Base-by-base conservation (phyloP, 1,140 invertebrate species). In the Cyclina sinensis region DNA sequence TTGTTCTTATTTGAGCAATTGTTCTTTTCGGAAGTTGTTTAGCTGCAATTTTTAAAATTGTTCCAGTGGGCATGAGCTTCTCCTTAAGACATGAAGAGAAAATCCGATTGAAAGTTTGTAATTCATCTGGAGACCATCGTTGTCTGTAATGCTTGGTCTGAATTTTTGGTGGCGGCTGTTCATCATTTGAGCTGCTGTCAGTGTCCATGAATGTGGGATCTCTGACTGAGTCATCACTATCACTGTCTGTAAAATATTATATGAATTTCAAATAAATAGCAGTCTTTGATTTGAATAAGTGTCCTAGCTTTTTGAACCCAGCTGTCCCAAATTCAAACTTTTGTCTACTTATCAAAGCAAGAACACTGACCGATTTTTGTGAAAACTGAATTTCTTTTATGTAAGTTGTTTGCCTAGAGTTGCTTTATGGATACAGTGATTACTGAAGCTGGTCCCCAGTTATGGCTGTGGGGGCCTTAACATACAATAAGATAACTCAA, bases 71-170 rank as follows among this genome's bases (percentile, higher is more conserved):
- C 68, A 73, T 73, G 68, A 73, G 30, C 35, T 73, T 73, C 68
- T 73, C 68, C 68, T 27, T 73, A 73, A 73, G 68, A 73, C 68
- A 37, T 35, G 46, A 62, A 27, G 57, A 37, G 32, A 73, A 73
- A 73, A 73, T 73, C 37, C 30, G 5, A 73, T 73, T 73, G 68
- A 73, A 73, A 73, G 32, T 73, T 73, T 73, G 68, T 73, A 73
- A 14, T 73, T 73, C 68, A 73, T 73, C 68, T 73, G 16, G 68
- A 73, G 68, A 73, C 68, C 68, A 73, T 73, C 68, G 68, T 73
- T 73, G 68, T 35, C 35, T 73, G 30, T 39, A 39, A 73, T 32
- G 68, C 24, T 73, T 73, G 68, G 68, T 73, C 16, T 73, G 68
- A 73, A 73, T 73, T 14, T 73, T 73, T 73, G 32, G 11, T 73